These are phyloP conservation scores for Gymnogyps californianus DNA, from an alignment of 2,113 vertebrate genomes.

Conservation along the genomic window DNA sequence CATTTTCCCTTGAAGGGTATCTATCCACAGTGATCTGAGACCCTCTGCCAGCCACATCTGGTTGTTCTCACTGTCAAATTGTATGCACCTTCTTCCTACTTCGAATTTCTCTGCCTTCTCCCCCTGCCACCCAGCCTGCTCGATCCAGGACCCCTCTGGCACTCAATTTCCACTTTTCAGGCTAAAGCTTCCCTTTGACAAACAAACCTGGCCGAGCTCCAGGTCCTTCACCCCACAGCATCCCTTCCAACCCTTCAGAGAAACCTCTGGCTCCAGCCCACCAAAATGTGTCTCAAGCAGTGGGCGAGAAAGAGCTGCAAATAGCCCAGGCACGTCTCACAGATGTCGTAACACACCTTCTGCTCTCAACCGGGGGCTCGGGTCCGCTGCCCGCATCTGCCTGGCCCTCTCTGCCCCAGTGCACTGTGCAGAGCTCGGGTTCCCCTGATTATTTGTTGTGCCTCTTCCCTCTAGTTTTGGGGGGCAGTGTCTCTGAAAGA, in stretches of 20 bases:
- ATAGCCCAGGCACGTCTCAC: neutral
- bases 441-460: neutral
- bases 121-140: neutral
- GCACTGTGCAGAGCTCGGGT: neutral
- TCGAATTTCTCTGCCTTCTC: neutral
- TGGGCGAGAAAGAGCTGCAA: neutral
- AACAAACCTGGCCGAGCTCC: neutral
- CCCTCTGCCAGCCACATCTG: neutral
- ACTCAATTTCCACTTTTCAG: neutral
- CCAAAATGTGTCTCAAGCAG: neutral
- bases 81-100: neutral
- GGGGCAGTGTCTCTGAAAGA: neutral
- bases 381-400: neutral
- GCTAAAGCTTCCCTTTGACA: neutral
- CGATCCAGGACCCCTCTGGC: neutral
- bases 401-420: neutral
- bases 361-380: neutral
- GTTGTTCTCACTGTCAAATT: neutral
- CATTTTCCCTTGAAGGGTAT: neutral
- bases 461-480: neutral
- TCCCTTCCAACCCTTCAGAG: neutral
- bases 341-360: neutral
- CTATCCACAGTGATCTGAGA: neutral
- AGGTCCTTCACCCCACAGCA: neutral
- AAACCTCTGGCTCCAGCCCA: neutral